phyloP scores from a whole-genome alignment of 2,113 vertebrate genomes.

The Perognathus longimembris region DNA sequence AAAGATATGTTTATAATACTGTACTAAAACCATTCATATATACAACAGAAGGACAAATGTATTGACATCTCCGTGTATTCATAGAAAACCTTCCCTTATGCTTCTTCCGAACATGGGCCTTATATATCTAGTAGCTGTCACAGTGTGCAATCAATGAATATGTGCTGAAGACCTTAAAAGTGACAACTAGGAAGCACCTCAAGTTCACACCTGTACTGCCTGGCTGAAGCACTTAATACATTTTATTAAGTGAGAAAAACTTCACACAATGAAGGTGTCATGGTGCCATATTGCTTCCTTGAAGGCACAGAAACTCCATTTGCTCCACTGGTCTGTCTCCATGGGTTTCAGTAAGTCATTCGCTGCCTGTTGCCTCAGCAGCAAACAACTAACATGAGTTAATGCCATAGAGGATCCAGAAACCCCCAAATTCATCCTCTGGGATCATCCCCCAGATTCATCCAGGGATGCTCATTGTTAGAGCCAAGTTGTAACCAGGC shows the following conservation, averaged over 20 bases:
- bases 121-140: neutral
- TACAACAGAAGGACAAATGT: neutral
- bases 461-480: neutral
- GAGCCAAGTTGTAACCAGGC: neutral
- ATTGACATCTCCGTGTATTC: conserved; percentile 27
- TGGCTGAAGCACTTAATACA: neutral
- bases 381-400: neutral
- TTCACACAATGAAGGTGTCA: neutral
- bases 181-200: neutral
- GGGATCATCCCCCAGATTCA: neutral
- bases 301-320: neutral
- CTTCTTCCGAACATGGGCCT: conserved; percentile 8
- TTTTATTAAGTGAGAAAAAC: neutral
- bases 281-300: neutral
- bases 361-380: neutral
- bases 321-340: neutral
- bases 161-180: neutral
- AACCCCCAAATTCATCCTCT: neutral
- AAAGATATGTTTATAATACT: neutral
- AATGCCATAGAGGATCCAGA: neutral
- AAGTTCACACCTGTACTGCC: neutral
- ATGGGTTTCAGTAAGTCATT: neutral
- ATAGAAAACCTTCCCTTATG: conserved; percentile 5
- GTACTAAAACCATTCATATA: neutral
- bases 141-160: neutral